These are phyloP conservation scores for Rhinoptilus africanus DNA, from an alignment of 2,113 vertebrate genomes.

Conservation along the genomic window DNA sequence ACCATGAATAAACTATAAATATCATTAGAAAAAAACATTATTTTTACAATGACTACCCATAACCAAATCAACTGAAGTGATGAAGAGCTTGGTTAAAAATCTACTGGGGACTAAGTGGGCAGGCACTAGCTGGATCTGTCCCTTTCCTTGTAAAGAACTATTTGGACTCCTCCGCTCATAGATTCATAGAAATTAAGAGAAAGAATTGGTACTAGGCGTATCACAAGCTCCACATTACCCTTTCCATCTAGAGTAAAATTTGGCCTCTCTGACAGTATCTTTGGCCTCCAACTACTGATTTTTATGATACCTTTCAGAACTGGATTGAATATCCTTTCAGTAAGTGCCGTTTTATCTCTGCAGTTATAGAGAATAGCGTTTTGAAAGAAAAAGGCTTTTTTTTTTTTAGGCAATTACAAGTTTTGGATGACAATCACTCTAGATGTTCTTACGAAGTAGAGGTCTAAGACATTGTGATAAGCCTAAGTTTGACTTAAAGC, in stretches of 20 bases:
- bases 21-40: not conserved
- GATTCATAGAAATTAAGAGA: not conserved
- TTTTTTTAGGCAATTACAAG: not conserved
- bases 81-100: not conserved
- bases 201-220: not conserved
- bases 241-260: not conserved
- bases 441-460: not conserved
- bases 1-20: not conserved
- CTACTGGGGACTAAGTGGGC: not conserved
- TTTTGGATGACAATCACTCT: not conserved
- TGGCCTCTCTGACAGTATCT: not conserved
- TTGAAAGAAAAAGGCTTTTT: not conserved
- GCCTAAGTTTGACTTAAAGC: not conserved
- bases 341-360: not conserved
- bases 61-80: not conserved
- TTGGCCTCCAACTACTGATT: not conserved
- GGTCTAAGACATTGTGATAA: not conserved
- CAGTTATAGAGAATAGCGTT: not conserved
- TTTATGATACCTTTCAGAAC: not conserved
- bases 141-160: not conserved
- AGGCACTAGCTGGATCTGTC: not conserved
- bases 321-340: not conserved
- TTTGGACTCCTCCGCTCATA: not conserved
- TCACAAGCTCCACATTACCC: not conserved
- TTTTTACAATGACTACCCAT: not conserved